Base-by-base conservation (phyloP, 2,113 vertebrate genomes). In the Mastomys coucha region DNA sequence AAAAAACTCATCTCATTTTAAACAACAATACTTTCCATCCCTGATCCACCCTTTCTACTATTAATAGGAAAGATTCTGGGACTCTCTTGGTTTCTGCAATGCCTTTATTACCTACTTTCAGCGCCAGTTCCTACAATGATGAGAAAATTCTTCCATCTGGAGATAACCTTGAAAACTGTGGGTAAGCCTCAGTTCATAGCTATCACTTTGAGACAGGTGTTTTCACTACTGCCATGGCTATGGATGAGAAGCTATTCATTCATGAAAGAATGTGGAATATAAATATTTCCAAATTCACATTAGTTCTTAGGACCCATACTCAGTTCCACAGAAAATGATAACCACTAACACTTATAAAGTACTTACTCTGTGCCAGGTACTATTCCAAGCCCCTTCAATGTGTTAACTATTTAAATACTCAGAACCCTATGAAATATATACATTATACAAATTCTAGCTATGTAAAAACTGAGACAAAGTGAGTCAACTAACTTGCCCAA, bases 401-500 rank as follows among this genome's bases (percentile, higher is more conserved):
- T 60, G 36, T 82, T 81, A 87, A 77, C n/a, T 85, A 36, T 94
- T 92, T 97, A 70, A 94, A 88, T 86, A 16, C 28, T 96, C 80
- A 84, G 5, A 88, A 90, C 8, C 7, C 3, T 89, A 76, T 93
- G 51, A 84, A 42, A 67, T 77, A 95, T 60, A 77, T 85, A 73
- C 24, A 51, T 72, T 80, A 19, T 70, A 42, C 20, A 89, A 94
- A 89, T 93, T 86, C 93, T 92, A 94, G 8, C 89, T 26, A 73
- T 96, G 63, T 89, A 45, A 22, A 60, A 91, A 51, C 45, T 90
- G 26, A 91, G 28, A n/a, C 9, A 89, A 33, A 81, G 16, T 81
- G 26, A 80, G 24, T 85, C 81, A 92, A 97, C 56, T 94, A 96
- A 93, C n/a, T 94, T 94, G 19, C 42, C 51, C n/a, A 91, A 91